Conservation (phyloP, 2,888 invertebrate genomes). For the Epinotia ramella region DNA sequence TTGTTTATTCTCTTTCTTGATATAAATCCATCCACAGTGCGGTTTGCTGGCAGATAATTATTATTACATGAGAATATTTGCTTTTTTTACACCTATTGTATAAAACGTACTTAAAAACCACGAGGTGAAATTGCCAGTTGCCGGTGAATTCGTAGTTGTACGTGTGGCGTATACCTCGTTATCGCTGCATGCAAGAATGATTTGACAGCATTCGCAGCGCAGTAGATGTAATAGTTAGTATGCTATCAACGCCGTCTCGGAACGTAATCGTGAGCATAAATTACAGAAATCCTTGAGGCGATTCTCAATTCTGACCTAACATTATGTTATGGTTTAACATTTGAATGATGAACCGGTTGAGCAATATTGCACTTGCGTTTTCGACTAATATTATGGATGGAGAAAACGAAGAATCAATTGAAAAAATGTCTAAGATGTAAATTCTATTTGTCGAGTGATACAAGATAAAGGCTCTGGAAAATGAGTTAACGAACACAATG, state of each 20-base stretch:
- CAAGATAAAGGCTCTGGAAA: not conserved
- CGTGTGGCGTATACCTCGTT: constrained; percentile 4
- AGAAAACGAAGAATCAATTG: constrained; percentile 13
- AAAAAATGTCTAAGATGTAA: not conserved
- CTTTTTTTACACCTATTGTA: not conserved
- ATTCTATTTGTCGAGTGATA: not conserved
- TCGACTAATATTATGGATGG: constrained; percentile 3
- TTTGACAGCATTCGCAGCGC: constrained; percentile 29
- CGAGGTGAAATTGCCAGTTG: not conserved
- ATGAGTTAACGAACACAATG: constrained; percentile 6
- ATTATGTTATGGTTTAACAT: constrained; percentile 25
- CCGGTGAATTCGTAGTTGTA: not conserved
- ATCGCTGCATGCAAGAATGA: constrained; percentile 27
- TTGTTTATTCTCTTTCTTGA: too few relatives aligned
- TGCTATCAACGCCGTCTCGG: constrained; percentile 23
- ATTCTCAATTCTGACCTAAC: constrained; percentile 22
- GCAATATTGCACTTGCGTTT: constrained; percentile 30
- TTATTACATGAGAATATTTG: not conserved
- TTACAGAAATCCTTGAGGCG: constrained; percentile 20
- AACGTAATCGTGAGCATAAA: constrained; percentile 27
- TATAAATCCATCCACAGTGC: too few relatives aligned
- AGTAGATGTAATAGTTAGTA: constrained; percentile 21
- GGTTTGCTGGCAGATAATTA: too few relatives aligned
- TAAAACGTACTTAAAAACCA: not conserved
- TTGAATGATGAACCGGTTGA: constrained; percentile 29